These are phyloP conservation scores for Corythornis leucogaster DNA, from an alignment of 2,797 vertebrate species.

Conservation along the genomic window DNA sequence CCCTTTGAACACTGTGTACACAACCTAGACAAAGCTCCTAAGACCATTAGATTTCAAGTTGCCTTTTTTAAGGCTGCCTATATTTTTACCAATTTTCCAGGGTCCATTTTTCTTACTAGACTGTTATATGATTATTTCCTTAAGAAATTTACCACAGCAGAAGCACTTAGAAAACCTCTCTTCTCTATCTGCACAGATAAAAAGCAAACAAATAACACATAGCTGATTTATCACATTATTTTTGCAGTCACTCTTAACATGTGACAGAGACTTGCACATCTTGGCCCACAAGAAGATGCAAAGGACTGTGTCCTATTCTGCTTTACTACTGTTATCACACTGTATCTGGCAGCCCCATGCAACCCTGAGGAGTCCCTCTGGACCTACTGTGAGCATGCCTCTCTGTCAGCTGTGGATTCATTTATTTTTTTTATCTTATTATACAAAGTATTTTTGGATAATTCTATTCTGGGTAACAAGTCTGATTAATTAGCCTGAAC, in stretches of 20 bases:
- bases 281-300: not conserved
- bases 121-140: not conserved
- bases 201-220: not conserved
- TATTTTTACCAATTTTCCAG: not conserved
- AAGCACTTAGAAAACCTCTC: constrained; percentile 1
- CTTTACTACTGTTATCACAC: not conserved
- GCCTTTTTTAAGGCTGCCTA: not conserved
- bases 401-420: not conserved
- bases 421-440: not conserved
- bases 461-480: not conserved
- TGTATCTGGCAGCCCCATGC: not conserved
- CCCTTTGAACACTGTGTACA: not conserved
- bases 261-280: not conserved
- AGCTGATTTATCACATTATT: not conserved
- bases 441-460: not conserved
- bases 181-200: constrained; percentile 1
- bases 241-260: not conserved
- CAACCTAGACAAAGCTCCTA: not conserved
- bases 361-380: not conserved
- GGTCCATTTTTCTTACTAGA: not conserved
- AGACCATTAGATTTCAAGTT: not conserved
- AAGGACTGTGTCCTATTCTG: not conserved
- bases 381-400: not conserved
- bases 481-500: not conserved
- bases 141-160: not conserved